Conservation (phyloP, 2,888 invertebrate species). For the Ochlodes sylvanus region DNA sequence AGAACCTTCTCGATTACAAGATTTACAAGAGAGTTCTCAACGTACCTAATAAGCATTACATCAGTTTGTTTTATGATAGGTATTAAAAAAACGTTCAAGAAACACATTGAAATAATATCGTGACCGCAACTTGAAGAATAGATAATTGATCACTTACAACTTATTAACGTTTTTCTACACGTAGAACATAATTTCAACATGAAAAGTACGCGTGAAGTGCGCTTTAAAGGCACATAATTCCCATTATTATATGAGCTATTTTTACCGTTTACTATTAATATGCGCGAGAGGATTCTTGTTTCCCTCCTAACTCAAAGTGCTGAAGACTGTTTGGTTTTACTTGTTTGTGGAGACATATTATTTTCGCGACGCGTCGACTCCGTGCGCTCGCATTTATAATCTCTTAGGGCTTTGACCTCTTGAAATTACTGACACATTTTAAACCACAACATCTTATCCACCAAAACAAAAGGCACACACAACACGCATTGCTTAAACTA, state of each 20-base stretch:
- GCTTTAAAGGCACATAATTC: constrained; percentile 28
- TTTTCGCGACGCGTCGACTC: constrained; percentile 67
- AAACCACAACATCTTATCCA: constrained; percentile 38
- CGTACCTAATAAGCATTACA: too few species aligned
- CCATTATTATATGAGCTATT: constrained; percentile 31
- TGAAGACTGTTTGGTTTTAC: constrained; percentile 67
- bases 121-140: constrained; percentile 12
- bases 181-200: constrained; percentile 4
- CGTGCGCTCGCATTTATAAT: constrained; percentile 82
- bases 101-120: constrained; percentile 5
- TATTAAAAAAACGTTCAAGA: not conserved
- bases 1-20: too few species aligned
- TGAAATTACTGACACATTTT: constrained; percentile 70
- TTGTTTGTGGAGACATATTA: constrained; percentile 72
- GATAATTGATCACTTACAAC: constrained; percentile 24
- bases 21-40: too few species aligned
- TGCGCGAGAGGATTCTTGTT: constrained; percentile 50
- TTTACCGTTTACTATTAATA: constrained; percentile 35
- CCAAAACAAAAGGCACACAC: constrained; percentile 26
- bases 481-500: constrained; percentile 39
- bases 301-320: constrained; percentile 62
- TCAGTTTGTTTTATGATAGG: too few species aligned
- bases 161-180: constrained; percentile 28
- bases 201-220: constrained; percentile 9
- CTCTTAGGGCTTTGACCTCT: constrained; percentile 68